Base-by-base conservation (phyloP, 2,113 vertebrate genomes). In the Sinocyclocheilus anshuiensis region DNA sequence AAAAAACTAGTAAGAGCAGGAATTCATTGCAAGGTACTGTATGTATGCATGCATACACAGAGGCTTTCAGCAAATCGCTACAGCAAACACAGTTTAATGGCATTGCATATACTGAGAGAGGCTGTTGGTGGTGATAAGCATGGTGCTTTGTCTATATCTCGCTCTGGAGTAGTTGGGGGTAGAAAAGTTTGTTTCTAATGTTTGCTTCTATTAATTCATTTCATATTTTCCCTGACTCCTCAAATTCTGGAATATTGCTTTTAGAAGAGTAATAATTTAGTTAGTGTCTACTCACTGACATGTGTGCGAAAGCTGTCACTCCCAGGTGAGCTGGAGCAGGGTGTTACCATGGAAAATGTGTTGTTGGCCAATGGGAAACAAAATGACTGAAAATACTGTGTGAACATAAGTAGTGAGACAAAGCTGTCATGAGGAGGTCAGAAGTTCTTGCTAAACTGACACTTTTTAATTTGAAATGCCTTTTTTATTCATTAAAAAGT, bases 111-210 rank as follows among this genome's bases (percentile, higher is more conserved):
- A 71, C 65, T 67, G 36, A 72, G 48, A 48, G 45, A 48, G 11
- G 86, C 81, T 83, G 75, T 83, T 75, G 81, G 75, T 87, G 75
- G 61, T 84, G 86, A 87, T 87, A 84, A 87, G 81, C 75, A 79
- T 78, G 48, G 11, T 13, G 29, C 39, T 57, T 50, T 18, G 57
- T 29, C 87, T 85, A 50, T 86, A 24, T 87, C 76, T 67, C 26
- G 22, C 33, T 77, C 67, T 86, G 12, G 33, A 45, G 16, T 7
- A 80, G 36, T 39, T 63, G 20, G 12, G 53, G n/a, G 7, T 4
- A 29, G 75, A 8, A 63, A 65, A 80, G 77, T 80, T 78, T 78
- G 22, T 26, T 55, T 78, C 76, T 78, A 63, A 6, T 63, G 26
- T 80, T 39, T 24, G 4, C 26, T 20, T 78, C 22, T 24, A 59